Base-by-base conservation (phyloP, 1,140 invertebrate species). In the Coptotermes formosanus region DNA sequence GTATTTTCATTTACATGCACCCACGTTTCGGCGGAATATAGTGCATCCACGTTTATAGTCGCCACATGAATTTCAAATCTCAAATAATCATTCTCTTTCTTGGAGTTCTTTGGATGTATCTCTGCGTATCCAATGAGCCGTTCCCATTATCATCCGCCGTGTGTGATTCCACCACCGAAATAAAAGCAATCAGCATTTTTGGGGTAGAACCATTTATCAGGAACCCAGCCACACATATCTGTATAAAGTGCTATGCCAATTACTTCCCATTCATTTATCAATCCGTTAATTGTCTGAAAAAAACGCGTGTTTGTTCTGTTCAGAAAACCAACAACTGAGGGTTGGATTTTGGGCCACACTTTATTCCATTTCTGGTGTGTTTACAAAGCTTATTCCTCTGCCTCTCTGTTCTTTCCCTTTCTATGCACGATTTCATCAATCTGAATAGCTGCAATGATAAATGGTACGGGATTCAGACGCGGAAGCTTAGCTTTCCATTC, bases 261-360 rank as follows among this genome's bases (percentile, higher is more conserved):
- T 75, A 75, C 64, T 75, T 75, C 64, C 64, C n/a, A 75, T 75
- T 75, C 64, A 75, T 75, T 75, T 30, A 75, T 75, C 64, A 75
- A 75, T 75, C 25, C 64, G 30, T 75, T 75, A 75, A 75, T 75
- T 75, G n/a, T 30, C 64, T n/a, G 64, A 75, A 75, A 75, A 64
- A 64, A 75, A 75, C n/a, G 25, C 64, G 64, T 75, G 64, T 75
- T 75, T 75, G 19, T 75, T 75, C 64, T n/a, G 64, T 75, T 75
- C n/a, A 75, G n/a, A 75, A 75, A 75, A 75, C n/a, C 64, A 75
- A 30, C n/a, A 75, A 75, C 14, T 7, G 25, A 75, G 64, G 64
- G 64, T 30, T 4, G 64, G 64, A 75, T 75, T 23, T 75, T 25
- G 25, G 11, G 30, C 25, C n/a, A 30, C 64, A 75, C 64, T 30